These are phyloP conservation scores for Megamerina dolium DNA, from an alignment of 2,888 invertebrate genomes.

Conservation along the genomic window DNA sequence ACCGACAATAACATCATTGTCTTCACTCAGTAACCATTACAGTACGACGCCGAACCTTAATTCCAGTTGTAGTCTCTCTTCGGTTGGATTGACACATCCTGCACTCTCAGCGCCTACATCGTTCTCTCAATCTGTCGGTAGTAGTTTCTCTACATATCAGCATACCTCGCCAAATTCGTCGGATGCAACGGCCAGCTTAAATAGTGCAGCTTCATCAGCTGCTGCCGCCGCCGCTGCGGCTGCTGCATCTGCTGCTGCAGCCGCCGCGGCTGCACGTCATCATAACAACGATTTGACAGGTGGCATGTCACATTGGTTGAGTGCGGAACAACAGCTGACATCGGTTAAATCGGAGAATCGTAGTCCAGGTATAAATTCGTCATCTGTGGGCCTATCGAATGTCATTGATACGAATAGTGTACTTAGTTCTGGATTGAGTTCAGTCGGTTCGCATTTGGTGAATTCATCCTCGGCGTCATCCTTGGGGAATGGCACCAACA, in stretches of 20 bases:
- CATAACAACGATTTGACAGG: conserved; percentile 11
- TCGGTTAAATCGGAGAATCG: conserved; percentile 67
- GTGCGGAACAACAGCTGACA: conserved; percentile 45
- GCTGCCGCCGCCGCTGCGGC: conserved; percentile 16
- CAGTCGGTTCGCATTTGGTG: conserved; percentile 6
- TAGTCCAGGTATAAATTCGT: conserved; percentile 56
- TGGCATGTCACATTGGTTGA: conserved; percentile 47
- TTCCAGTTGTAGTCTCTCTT: conserved; percentile 27
- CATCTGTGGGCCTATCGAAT: not conserved
- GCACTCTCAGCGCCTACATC: conserved; percentile 29
- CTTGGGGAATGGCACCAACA: conserved; percentile 7
- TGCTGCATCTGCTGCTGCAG: conserved; percentile 23
- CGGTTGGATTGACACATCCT: conserved; percentile 22
- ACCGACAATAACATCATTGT: conserved; percentile 35
- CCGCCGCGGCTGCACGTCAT: conserved; percentile 26
- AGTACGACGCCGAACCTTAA: conserved; percentile 21
- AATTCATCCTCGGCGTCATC: conserved; percentile 5
- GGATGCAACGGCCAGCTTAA: conserved; percentile 11
- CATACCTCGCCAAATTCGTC: conserved; percentile 11
- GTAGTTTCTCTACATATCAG: conserved; percentile 41
- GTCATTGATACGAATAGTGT: not conserved
- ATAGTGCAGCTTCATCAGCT: not conserved
- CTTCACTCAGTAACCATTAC: conserved; percentile 32
- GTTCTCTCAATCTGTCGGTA: conserved; percentile 35
- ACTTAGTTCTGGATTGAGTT: not conserved